Conservation (phyloP, 2,888 invertebrate genomes). For the Dendrolimus houi region DNA sequence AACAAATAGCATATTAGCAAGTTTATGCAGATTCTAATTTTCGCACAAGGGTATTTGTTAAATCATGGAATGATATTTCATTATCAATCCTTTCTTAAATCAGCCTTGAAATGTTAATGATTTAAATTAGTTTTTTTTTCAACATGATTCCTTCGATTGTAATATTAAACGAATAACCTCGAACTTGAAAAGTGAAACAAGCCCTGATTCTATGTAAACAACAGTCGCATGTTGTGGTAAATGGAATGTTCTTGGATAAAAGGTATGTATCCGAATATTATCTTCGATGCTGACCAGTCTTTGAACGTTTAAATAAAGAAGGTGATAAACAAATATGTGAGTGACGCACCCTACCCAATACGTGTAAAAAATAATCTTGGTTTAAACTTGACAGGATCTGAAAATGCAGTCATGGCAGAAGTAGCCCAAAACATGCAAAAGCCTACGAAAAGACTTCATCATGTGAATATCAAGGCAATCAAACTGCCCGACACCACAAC, state of each 20-base stretch:
- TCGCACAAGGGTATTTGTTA: neutral
- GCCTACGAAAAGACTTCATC: too few species aligned
- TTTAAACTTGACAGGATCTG: too few species aligned
- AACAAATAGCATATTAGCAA: conserved; percentile 35
- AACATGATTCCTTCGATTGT: neutral
- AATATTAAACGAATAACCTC: conserved; percentile 47
- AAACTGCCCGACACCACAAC: too few species aligned
- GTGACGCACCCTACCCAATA: too few species aligned
- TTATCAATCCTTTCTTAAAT: neutral
- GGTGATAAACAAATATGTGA: too few species aligned
- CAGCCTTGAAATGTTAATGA: neutral
- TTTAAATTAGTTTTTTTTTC: neutral
- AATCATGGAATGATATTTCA: neutral
- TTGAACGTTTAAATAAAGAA: too few species aligned
- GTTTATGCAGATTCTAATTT: conserved; percentile 27
- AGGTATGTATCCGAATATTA: conserved; percentile 43
- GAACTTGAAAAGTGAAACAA: conserved; percentile 56
- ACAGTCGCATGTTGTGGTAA: conserved; percentile 46
- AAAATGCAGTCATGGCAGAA: too few species aligned
- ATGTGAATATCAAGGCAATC: too few species aligned
- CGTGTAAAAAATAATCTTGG: too few species aligned
- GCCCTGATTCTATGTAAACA: conserved; percentile 54
- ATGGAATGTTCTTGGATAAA: conserved; percentile 53
- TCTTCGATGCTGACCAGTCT: too few species aligned
- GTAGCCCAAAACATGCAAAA: too few species aligned